Conservation (phyloP, 2,797 vertebrate species). For the Pelochelys cantorii region DNA sequence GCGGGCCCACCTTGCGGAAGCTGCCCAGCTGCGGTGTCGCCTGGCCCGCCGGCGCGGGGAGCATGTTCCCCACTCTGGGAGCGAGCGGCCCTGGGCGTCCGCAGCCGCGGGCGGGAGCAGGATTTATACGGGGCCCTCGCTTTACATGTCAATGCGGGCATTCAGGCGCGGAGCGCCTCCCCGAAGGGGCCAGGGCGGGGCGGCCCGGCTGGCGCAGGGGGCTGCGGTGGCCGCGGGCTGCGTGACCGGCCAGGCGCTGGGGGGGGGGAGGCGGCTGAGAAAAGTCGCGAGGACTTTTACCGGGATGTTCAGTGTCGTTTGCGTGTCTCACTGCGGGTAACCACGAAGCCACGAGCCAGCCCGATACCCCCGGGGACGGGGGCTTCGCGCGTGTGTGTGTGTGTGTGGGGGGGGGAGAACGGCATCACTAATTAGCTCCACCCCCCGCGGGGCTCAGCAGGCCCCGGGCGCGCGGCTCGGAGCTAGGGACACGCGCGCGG, state of each 20-base stretch:
- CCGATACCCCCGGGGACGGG: too few relatives aligned
- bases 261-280: not conserved
- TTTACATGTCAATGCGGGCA: constrained; percentile 90
- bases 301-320: not conserved
- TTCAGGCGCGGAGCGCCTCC: constrained; percentile 11
- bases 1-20: constrained; percentile 63
- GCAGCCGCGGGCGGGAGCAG: constrained; percentile 38
- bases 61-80: constrained; percentile 22
- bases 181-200: constrained; percentile 10
- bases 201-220: not conserved
- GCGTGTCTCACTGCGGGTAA: too few relatives aligned
- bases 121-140: constrained; percentile 82
- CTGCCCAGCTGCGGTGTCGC: not conserved
- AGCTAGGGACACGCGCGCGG: too few relatives aligned
- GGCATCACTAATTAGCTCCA: too few relatives aligned
- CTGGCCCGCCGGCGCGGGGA: not conserved
- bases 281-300: not conserved
- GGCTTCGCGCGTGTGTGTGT: too few relatives aligned
- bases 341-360: not conserved
- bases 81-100: not conserved
- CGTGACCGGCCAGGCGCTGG: not conserved
- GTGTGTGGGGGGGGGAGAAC: too few relatives aligned
- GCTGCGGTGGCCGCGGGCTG: not conserved
- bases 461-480: too few relatives aligned
- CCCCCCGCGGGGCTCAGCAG: too few relatives aligned